These are phyloP conservation scores for Heloderma charlesbogerti DNA, from an alignment of 2,113 vertebrate species.

Conservation along the genomic window DNA sequence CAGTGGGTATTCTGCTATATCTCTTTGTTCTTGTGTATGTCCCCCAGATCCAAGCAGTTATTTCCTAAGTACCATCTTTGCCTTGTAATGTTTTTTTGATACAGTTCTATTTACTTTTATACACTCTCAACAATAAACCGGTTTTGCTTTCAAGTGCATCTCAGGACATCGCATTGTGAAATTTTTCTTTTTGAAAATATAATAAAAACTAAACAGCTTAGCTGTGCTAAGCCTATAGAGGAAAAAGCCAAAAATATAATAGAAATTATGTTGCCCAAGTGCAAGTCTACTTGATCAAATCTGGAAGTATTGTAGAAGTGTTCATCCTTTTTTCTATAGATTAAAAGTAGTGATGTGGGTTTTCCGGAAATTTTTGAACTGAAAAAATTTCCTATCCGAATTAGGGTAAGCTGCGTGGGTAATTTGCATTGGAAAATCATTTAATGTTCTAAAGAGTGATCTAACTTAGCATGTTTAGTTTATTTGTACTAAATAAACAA, in stretches of 20 bases:
- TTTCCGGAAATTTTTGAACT: too few relatives aligned
- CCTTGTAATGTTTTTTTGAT: not conserved
- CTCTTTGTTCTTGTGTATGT: not conserved
- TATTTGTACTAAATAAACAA: too few relatives aligned
- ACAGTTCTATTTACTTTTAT: not conserved
- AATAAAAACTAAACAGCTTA: not conserved
- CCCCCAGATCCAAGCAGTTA: not conserved
- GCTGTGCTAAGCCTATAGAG: not conserved
- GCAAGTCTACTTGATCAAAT: not conserved
- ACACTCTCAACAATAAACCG: not conserved
- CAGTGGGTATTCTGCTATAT: not conserved
- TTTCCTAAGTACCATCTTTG: not conserved
- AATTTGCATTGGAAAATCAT: too few relatives aligned
- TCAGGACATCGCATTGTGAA: not conserved
- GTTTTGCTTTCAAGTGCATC: not conserved
- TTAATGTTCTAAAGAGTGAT: too few relatives aligned
- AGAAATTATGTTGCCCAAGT: not conserved
- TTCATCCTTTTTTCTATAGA: not conserved
- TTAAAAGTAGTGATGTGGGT: too few relatives aligned
- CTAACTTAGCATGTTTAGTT: too few relatives aligned
- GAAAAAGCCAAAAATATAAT: not conserved
- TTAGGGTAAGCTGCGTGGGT: too few relatives aligned
- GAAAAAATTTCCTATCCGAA: too few relatives aligned
- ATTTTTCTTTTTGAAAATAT: not conserved
- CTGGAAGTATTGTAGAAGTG: not conserved